Conservation (phyloP, 2,888 invertebrate genomes). For the Rhingia campestris region DNA sequence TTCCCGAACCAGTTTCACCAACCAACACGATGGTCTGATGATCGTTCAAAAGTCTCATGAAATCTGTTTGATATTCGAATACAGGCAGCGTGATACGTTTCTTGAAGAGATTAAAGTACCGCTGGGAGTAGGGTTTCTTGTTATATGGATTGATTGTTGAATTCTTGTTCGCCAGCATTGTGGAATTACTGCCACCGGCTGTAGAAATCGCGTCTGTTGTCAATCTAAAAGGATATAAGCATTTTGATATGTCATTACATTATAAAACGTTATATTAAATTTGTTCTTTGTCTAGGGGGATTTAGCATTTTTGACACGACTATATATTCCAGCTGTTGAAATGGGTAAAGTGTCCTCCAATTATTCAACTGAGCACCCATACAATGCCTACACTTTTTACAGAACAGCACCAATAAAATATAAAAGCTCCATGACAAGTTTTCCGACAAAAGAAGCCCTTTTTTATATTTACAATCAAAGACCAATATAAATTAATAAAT, state of each 20-base stretch:
- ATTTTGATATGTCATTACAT: no score
- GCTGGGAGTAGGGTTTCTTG: slow-evolving; percentile 92
- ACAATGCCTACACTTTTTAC: no score
- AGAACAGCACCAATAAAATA: no score
- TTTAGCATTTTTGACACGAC: no score
- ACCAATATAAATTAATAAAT: slow-evolving; percentile 5
- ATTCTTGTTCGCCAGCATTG: slow-evolving; percentile 80
- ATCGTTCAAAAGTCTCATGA: slow-evolving; percentile 95
- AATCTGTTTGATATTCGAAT: slow-evolving; percentile 98
- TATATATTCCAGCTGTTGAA: no score
- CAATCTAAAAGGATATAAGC: slow-evolving; percentile 26
- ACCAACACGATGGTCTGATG: slow-evolving; percentile 98
- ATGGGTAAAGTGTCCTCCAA: no score
- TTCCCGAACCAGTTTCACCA: slow-evolving; percentile 99
- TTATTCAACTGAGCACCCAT: no score
- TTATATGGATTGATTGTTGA: slow-evolving; percentile 90
- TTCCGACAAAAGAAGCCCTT: no score
- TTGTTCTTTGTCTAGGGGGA: no score
- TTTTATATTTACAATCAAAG: neutral
- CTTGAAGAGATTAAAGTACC: slow-evolving; percentile 93
- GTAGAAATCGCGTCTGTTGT: slow-evolving; percentile 19
- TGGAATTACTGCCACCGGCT: slow-evolving; percentile 78
- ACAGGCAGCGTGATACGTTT: slow-evolving; percentile 97
- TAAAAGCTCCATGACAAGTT: no score
- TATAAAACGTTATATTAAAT: no score